Evolutionary conservation across 2,888 invertebrate species (phyloP), one percentile per base, ranked within the genome.

Genomic region (Lacanobia wlatinum): DNA sequence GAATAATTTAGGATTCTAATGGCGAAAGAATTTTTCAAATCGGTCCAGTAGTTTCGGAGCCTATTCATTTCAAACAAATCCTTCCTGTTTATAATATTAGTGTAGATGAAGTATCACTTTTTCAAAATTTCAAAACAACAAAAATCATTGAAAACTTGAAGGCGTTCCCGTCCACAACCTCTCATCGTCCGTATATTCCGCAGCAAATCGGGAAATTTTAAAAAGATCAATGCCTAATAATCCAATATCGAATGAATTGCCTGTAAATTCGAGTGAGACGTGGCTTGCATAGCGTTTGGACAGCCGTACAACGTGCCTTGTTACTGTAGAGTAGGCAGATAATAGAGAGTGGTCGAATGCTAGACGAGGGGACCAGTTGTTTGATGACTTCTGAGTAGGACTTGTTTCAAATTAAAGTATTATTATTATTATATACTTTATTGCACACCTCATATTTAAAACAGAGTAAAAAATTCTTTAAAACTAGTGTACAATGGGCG

Each of bases 151-250:
- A 12, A 43, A 43, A 66, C 23, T 14, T 38, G 34, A 34, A 6
- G 5, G 58, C 79, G 70, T 28, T 4, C 48, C 73, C 61, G 80
- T 21, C 43, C 53, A 1, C 38, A 46, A 23, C 38, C 9, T 21
- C 9, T 9, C 40, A 48, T 12, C 59, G 66, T 73, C 53, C 34
- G 73, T 76, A 74, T 60, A 72, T 75, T 63, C 21, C 48, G 34
- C 69, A 82, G 64, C 82, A 86, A 86, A 86, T 87, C 87, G 87
- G 83, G 73, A 86, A 90, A 90, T 92, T 94, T 93, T 92, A 91
- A 92, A 95, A 93, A 94, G 95, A 95, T 95, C 96, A 94, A 94
- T 94, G 92, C 94, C 93, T 95, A 94, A 95, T 95, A 95, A 95
- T 95, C 95, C 94, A 93, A 95, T 95, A 94, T 93, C 92, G 92